Evolutionary conservation across 2,888 invertebrate species (phyloP), one percentile per base, ranked within the genome.

Genomic region (Rhaphigaster nebulosa): DNA sequence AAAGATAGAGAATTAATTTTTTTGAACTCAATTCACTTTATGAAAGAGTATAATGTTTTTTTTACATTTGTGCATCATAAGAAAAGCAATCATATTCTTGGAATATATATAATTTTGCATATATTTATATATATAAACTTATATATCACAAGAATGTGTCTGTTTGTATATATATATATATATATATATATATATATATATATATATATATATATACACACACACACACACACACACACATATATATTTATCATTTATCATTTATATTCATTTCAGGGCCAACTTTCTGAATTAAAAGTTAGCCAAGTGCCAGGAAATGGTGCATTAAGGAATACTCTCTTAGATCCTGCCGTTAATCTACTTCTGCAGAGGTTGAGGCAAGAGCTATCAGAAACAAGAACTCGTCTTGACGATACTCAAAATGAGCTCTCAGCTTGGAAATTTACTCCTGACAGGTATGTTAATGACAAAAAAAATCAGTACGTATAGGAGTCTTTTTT

Each of bases 371-470:
- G 97, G 93, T 95, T 99, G 93, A 96, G 98, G 93, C 97, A 97
- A 94, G 99, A 99, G 94, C 94, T 99, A 92, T 96, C 97, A 91
- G 96, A 97, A 89, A 97, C 98, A 38, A 97, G 98, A 94, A 97
- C 98, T 90, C 97, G 97, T 93, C 95, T 99, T 92, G 99, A 99
- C 94, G 99, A 99, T 94, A 98, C 98, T 34, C 99, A 99, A 94
- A 98, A 98, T 94, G 99, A 99, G 95, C 95, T 99, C 87, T 97
- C 98, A 91, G 99, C 99, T 5, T 99, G 99, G 99, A 99, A 99
- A 94, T 99, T 99, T 94, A 99, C 99, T 26, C 98, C 99, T n/a
- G 99, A 99, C 94, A 99, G 96, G 96, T 96, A 92, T 92, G 76
- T 60, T 65, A 12, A n/a, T 60, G 45, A n/a, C 26, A 2, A 23